Evolutionary conservation across 2,797 vertebrate species (phyloP).

Genomic region (Poeciliopsis paucimaculata): DNA sequence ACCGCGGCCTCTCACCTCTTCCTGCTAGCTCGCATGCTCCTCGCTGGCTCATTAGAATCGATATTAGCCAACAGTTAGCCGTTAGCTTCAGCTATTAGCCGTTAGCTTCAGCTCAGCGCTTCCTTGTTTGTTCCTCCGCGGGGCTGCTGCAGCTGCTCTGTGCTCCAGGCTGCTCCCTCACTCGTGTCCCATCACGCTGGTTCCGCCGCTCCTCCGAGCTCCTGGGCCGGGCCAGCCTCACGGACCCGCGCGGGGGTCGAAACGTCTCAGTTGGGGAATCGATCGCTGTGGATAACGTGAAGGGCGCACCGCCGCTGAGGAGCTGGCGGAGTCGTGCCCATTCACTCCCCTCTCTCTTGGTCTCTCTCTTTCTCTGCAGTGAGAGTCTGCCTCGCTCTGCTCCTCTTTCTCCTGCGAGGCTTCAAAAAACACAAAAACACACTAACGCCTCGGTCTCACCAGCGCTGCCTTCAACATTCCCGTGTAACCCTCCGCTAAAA

Average conservation of each 20-base stretch:
- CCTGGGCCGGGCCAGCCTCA: constrained; percentile 25
- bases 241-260: constrained; percentile 21
- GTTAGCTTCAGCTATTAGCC: constrained; percentile 61
- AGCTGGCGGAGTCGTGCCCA: constrained; percentile 51
- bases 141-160: constrained; percentile 34
- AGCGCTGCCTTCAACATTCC: not conserved
- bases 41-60: constrained; percentile 80
- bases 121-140: constrained; percentile 73
- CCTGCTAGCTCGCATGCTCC: constrained; percentile 80
- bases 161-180: constrained; percentile 52
- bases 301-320: constrained; percentile 51
- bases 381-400: constrained; percentile 26
- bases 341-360: constrained; percentile 46
- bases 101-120: constrained; percentile 53
- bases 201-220: constrained; percentile 23
- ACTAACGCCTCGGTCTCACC: constrained; percentile 23
- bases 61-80: constrained; percentile 65
- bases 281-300: constrained; percentile 57
- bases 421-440: constrained; percentile 32
- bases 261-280: constrained; percentile 32
- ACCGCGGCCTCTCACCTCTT: constrained; percentile 72
- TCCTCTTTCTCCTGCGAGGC: constrained; percentile 38
- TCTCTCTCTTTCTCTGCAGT: constrained; percentile 7
- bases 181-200: constrained; percentile 58
- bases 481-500: constrained; percentile 33